phyloP scores from a whole-genome alignment of 2,888 invertebrate genomes.

The Papilio demoleus region DNA sequence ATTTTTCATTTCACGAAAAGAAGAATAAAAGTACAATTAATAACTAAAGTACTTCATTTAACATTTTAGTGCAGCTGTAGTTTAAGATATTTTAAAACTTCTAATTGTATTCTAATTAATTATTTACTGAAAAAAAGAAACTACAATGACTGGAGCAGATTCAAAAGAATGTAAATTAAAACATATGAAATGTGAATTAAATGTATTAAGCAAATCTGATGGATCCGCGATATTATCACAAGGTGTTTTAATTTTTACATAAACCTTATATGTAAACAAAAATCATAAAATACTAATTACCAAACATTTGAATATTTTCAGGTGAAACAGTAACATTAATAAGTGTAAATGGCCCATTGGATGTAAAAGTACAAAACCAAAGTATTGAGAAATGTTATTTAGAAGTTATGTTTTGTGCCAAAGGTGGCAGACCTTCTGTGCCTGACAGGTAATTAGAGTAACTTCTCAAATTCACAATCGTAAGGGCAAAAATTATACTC shows the following conservation, averaged over 20 bases:
- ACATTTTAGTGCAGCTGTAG: neutral
- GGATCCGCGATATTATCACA: constrained; percentile 91
- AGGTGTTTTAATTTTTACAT: constrained; percentile 76
- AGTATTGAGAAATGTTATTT: constrained; percentile 90
- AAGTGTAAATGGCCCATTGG: constrained; percentile 92
- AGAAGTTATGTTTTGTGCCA: constrained; percentile 90
- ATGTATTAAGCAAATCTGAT: constrained; percentile 88
- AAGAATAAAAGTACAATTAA: neutral
- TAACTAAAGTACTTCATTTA: neutral
- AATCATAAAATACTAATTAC: neutral
- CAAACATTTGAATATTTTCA: constrained; percentile 64
- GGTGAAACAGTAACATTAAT: constrained; percentile 91
- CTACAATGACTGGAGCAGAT: constrained; percentile 59
- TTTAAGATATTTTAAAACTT: constrained; percentile 5
- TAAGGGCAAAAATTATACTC: too few relatives aligned
- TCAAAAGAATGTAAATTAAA: constrained; percentile 66
- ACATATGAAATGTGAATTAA: constrained; percentile 87
- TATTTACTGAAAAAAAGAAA: neutral
- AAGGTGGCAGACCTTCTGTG: constrained; percentile 87
- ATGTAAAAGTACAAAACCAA: constrained; percentile 89
- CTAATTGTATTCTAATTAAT: neutral
- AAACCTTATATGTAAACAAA: neutral
- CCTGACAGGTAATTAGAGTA: constrained; percentile 64
- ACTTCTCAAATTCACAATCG: neutral
- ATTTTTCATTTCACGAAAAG: neutral